Evolutionary conservation across 1,140 invertebrate species (phyloP).

Genomic region (Dermatophagoides farinae): DNA sequence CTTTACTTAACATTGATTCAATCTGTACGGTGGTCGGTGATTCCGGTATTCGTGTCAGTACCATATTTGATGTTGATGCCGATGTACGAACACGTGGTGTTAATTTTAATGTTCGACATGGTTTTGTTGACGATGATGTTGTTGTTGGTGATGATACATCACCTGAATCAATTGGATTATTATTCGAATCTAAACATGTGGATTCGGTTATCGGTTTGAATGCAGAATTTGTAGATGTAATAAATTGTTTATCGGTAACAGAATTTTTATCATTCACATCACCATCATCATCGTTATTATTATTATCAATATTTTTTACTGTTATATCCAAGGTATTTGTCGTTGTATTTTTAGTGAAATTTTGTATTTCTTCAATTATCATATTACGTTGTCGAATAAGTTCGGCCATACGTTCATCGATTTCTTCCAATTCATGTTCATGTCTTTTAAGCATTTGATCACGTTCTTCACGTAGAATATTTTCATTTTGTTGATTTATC

Average conservation of each 20-base stretch:
- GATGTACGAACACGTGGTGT: not conserved
- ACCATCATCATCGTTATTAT: not conserved
- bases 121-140: not conserved
- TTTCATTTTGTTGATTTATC: not conserved
- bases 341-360: not conserved
- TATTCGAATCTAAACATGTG: not conserved
- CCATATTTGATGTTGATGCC: not conserved
- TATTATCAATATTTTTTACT: not conserved
- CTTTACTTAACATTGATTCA: constrained; percentile 3
- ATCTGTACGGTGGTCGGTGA: not conserved
- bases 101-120: not conserved
- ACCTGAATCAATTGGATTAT: not conserved
- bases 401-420: not conserved
- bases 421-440: constrained; percentile 1
- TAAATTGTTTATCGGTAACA: no score
- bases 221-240: not conserved
- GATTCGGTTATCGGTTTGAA: not conserved
- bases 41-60: not conserved
- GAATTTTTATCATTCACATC: not conserved
- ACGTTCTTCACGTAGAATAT: not conserved
- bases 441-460: not conserved
- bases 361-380: not conserved
- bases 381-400: not conserved
- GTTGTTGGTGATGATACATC: not conserved
- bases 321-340: no score